Evolutionary conservation across 1,140 invertebrate genomes (phyloP).

Genomic region (Drosophila parabipectinata): DNA sequence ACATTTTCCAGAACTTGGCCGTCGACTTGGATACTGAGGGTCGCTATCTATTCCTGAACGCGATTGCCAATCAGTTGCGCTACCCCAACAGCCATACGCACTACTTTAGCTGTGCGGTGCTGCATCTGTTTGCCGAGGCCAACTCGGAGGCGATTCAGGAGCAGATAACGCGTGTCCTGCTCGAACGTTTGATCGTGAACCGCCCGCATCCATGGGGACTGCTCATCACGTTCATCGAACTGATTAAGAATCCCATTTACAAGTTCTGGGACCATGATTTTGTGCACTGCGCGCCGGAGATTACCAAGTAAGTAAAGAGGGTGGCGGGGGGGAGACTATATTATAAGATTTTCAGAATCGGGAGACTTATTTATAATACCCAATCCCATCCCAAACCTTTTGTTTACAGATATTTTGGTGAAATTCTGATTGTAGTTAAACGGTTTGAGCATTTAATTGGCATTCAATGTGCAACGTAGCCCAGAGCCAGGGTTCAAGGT

Average conservation of each 20-base stretch:
- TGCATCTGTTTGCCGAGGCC: constrained; percentile 99
- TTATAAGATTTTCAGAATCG: no score
- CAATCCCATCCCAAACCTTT: constrained; percentile 19
- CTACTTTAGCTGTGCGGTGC: constrained; percentile 98
- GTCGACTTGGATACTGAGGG: constrained; percentile 99
- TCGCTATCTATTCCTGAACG: constrained; percentile 98
- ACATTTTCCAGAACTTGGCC: constrained; percentile 99
- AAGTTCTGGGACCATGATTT: constrained; percentile 99
- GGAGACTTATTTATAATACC: no score
- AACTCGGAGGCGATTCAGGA: constrained; percentile 97
- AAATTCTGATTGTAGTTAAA: constrained; percentile 85
- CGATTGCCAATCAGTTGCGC: constrained; percentile 98
- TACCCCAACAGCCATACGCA: constrained; percentile 99
- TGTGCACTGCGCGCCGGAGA: constrained; percentile 99
- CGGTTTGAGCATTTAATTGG: constrained; percentile 52
- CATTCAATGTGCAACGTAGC: constrained; percentile 56
- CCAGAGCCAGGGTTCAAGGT: constrained; percentile 36
- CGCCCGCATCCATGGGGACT: constrained; percentile 99
- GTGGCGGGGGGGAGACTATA: no score
- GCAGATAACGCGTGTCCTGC: constrained; percentile 95
- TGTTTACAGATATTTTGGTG: constrained; percentile 87
- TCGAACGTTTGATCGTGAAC: constrained; percentile 98
- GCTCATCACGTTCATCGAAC: constrained; percentile 99
- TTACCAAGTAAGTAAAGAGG: constrained; percentile 92
- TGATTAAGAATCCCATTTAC: constrained; percentile 99